Evolutionary conservation across 2,888 invertebrate genomes (phyloP).

Genomic region (Dasysyrphus tricinctus): DNA sequence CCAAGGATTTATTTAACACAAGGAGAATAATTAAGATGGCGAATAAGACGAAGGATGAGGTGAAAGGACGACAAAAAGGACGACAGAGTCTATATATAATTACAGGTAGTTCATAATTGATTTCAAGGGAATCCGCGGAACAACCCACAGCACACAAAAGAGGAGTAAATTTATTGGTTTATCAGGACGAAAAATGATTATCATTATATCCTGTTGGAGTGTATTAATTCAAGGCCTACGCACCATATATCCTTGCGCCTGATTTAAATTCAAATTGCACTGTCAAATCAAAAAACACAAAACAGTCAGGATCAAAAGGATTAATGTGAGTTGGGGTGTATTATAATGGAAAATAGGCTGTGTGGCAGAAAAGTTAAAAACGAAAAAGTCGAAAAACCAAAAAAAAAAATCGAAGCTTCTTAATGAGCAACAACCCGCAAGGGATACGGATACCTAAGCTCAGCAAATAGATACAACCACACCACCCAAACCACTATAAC

Average conservation of each 20-base stretch:
- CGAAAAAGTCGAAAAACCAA: background rate
- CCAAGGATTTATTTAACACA: conserved; percentile 47
- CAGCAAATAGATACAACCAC: background rate
- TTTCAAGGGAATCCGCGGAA: conserved; percentile 49
- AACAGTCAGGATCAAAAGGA: conserved; percentile 58
- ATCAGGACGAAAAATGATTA: conserved; percentile 74
- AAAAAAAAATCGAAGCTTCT: conserved; percentile 68
- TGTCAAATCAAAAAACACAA: conserved; percentile 38
- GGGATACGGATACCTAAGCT: conserved; percentile 42
- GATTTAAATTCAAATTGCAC: conserved; percentile 71
- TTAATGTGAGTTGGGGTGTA: conserved; percentile 39
- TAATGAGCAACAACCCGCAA: conserved; percentile 67
- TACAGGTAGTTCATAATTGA: conserved; percentile 75
- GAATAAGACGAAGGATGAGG: background rate
- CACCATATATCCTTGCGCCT: conserved; percentile 23
- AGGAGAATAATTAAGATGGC: conserved; percentile 4
- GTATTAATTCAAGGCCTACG: background rate
- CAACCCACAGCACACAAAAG: background rate
- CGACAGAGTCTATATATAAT: conserved; percentile 43
- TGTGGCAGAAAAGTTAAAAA: conserved; percentile 8
- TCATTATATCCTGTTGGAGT: conserved; percentile 39
- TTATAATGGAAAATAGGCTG: conserved; percentile 36
- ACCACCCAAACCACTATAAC: background rate
- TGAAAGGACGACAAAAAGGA: background rate
- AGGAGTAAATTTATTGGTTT: conserved; percentile 65